Evolutionary conservation across 2,113 vertebrate species (phyloP).

Genomic region (Leptosomus discolor): DNA sequence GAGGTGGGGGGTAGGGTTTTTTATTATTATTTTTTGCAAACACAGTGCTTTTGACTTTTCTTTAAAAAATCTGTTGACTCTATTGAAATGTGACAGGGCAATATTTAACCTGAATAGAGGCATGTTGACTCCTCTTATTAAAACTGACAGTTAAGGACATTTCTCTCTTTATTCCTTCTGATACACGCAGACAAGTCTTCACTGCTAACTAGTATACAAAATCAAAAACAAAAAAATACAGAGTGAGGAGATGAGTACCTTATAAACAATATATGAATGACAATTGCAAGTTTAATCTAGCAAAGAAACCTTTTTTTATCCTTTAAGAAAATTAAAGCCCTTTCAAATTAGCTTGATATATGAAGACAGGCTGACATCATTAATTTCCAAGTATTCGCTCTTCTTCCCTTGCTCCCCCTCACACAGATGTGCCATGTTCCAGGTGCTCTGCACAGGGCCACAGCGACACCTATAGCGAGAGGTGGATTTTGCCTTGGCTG

Average conservation of each 20-base stretch:
- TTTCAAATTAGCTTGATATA: conserved; percentile 85
- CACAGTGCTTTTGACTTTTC: conserved; percentile 91
- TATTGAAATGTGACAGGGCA: conserved; percentile 95
- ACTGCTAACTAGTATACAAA: conserved; percentile 92
- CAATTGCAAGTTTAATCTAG: conserved; percentile 98
- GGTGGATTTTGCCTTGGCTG: not conserved
- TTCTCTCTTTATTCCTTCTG: conserved; percentile 93
- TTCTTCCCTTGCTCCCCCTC: not conserved
- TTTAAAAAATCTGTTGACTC: conserved; percentile 93
- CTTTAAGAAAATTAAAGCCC: conserved; percentile 87
- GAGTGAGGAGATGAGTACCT: conserved; percentile 85
- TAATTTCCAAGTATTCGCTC: conserved; percentile 74
- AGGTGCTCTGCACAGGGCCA: conserved; percentile 42
- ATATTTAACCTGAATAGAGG: conserved; percentile 96
- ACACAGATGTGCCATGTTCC: not conserved
- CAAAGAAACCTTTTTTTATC: conserved; percentile 89
- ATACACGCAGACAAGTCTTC: conserved; percentile 91
- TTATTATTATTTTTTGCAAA: conserved; percentile 87
- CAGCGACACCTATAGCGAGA: conserved; percentile 70
- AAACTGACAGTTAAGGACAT: conserved; percentile 95
- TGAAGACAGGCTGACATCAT: conserved; percentile 83
- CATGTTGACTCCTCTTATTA: conserved; percentile 95
- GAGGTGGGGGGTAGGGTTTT: conserved; percentile 74
- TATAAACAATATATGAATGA: conserved; percentile 99
- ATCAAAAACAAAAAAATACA: conserved; percentile 93